Percentiles rank a stretch among this genome's conserved stretches.
phyloP scores from a whole-genome alignment of 2,113 vertebrate genomes.

The Psammodynastes pulverulentus region DNA sequence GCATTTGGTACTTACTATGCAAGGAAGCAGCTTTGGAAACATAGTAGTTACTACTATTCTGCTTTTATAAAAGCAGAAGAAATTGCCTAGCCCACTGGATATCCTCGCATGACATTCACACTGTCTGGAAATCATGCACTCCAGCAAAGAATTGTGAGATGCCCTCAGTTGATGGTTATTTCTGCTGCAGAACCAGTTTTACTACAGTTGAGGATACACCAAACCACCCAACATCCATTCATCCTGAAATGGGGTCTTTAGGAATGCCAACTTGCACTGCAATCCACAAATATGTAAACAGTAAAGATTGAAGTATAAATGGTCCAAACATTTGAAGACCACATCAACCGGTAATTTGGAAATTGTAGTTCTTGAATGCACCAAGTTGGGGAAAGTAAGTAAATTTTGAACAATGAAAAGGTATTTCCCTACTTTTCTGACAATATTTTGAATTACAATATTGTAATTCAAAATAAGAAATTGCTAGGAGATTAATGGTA shows the following conservation, averaged over 20 bases:
- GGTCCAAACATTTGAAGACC: background rate
- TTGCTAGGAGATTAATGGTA: conserved; percentile 47
- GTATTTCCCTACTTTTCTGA: conserved; percentile 25
- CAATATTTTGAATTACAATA: conserved; percentile 20
- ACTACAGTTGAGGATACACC: background rate
- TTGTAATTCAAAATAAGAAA: conserved; percentile 44
- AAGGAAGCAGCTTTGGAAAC: background rate
- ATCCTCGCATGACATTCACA: background rate
- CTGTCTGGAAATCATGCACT: background rate
- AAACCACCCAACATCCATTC: background rate
- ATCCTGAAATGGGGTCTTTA: background rate
- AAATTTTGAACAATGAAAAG: background rate
- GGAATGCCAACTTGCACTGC: background rate
- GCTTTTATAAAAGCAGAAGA: background rate
- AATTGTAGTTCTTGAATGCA: background rate
- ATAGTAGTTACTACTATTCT: background rate
- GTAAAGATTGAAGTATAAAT: background rate
- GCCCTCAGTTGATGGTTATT: background rate
- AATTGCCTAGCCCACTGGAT: background rate
- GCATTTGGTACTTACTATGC: background rate
- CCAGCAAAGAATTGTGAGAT: background rate
- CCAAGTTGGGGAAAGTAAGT: background rate
- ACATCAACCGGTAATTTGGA: background rate
- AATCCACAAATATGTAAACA: background rate
- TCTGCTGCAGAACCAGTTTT: background rate